Percentiles rank a stretch among this genome's conserved stretches.
phyloP scores from a whole-genome alignment of 2,888 invertebrate genomes.

The Himalopsyche kuldschensis region DNA sequence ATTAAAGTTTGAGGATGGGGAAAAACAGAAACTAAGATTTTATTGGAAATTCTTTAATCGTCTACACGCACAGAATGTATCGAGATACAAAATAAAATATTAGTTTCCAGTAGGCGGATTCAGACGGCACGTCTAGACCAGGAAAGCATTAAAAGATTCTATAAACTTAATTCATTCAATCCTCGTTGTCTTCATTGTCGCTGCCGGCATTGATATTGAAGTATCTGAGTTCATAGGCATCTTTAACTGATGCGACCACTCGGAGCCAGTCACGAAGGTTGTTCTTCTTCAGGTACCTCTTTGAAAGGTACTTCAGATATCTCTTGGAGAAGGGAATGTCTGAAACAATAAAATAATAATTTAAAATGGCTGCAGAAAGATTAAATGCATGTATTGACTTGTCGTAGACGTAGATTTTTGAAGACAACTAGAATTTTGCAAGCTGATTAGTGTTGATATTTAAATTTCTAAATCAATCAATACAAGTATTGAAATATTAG shows the following conservation, averaged over 20 bases:
- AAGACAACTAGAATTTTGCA: too few species aligned
- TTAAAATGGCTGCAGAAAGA: too few species aligned
- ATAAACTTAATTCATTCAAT: constrained; percentile 55
- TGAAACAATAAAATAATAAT: constrained; percentile 43
- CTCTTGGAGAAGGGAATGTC: constrained; percentile 77
- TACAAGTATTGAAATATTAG: too few species aligned
- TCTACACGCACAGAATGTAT: constrained; percentile 23
- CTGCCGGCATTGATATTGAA: constrained; percentile 89
- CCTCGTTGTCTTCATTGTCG: constrained; percentile 84
- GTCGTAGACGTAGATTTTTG: too few species aligned
- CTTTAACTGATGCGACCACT: constrained; percentile 96
- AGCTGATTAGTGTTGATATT: too few species aligned
- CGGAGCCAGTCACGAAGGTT: constrained; percentile 98
- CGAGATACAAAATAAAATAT: background rate
- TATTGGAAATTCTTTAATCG: constrained; percentile 19
- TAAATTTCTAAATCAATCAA: too few species aligned
- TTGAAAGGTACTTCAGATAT: constrained; percentile 98
- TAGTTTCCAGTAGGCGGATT: background rate
- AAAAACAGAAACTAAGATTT: constrained; percentile 19
- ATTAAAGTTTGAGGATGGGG: too few species aligned
- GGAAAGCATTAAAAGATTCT: constrained; percentile 6
- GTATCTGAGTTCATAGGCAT: constrained; percentile 97
- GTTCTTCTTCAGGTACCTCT: constrained; percentile 99
- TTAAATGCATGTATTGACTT: too few species aligned
- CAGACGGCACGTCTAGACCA: constrained; percentile 15